Evolutionary conservation across 1,140 invertebrate genomes (phyloP), one percentile per base, ranked within the genome.

Genomic region (Brachionus koreanus): DNA sequence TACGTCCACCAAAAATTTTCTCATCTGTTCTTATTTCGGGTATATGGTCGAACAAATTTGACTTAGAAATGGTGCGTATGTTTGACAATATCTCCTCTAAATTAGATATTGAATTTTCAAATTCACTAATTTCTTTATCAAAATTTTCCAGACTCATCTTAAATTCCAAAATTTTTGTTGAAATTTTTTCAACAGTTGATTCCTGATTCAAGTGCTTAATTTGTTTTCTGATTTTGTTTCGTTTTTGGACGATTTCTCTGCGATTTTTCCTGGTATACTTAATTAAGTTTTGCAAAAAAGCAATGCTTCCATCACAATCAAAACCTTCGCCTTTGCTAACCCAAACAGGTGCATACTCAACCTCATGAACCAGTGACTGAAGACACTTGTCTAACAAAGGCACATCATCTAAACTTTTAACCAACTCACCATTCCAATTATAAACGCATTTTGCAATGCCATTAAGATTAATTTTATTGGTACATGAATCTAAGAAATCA

Each of bases 301-400:
- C 83, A 7, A 82, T 57, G 1, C 85, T 85, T 0, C 87, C 88
- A n/a, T 83, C 83, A 6, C 87, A 86, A 83, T 86, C 87, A 83
- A 88, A 88, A 0, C 86, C 84, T 79, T 87, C 88, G 3, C 88
- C 87, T 7, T 84, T 84, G 1, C 87, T 88, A 7, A 88, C 85
- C 88, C 88, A 88, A 29, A 88, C 83, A 23, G 88, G 88, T n/a
- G 88, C 88, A 23, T 86, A 82, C 2, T 87, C 84, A 46, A 85
- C 85, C 9, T 85, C 86, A 29, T 83, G 84, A 13, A 84, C 85
- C 46, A 84, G 83, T 9, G 39, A 37, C 63, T 87, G 86, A 13
- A 88, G 82, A 82, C 87, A 52, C 33, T 79, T 79, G 12, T 79
- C 76, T 16, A 79, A n/a, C 37, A 39, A 19, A 13, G 76, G 76